phyloP scores from a whole-genome alignment of 2,888 invertebrate genomes.

The Polyommatus iphigenia region DNA sequence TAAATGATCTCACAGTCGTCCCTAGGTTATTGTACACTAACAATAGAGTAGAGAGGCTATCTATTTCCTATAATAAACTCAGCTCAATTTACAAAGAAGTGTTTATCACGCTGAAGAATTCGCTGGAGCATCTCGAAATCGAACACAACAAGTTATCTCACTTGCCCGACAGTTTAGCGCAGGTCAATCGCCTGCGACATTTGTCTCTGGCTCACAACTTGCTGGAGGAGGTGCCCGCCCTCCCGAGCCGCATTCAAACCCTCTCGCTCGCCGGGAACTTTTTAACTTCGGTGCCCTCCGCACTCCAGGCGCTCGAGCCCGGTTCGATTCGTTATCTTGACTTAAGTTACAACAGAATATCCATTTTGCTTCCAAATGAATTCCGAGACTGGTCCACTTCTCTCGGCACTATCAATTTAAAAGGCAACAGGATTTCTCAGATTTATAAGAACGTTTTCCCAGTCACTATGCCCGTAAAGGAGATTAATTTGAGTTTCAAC shows the following conservation, averaged over 20 bases:
- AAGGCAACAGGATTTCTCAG: slow-evolving; percentile 91
- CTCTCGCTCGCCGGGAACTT: slow-evolving; percentile 91
- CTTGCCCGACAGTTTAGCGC: slow-evolving; percentile 85
- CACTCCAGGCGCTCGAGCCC: slow-evolving; percentile 85
- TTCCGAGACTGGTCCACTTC: slow-evolving; percentile 89
- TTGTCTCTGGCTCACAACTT: slow-evolving; percentile 91
- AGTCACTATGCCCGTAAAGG: slow-evolving; percentile 87
- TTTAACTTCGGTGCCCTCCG: slow-evolving; percentile 85
- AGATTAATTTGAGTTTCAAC: slow-evolving; percentile 95
- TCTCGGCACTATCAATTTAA: slow-evolving; percentile 88
- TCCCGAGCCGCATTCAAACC: slow-evolving; percentile 86
- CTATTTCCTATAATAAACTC: slow-evolving; percentile 89
- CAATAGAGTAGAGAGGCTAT: slow-evolving; percentile 87
- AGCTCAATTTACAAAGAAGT: slow-evolving; percentile 84
- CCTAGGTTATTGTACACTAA: slow-evolving; percentile 84
- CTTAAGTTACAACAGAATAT: slow-evolving; percentile 92
- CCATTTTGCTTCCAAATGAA: slow-evolving; percentile 87
- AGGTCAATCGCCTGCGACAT: slow-evolving; percentile 86
- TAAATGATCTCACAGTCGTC: slow-evolving; percentile 86
- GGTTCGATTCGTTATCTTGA: slow-evolving; percentile 89
- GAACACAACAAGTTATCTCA: slow-evolving; percentile 88
- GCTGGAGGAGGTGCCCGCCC: slow-evolving; percentile 78
- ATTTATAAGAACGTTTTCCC: slow-evolving; percentile 86
- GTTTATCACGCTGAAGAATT: slow-evolving; percentile 86
- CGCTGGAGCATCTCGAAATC: slow-evolving; percentile 89